phyloP scores from a whole-genome alignment of 2,797 vertebrate genomes.

The Emys orbicularis region DNA sequence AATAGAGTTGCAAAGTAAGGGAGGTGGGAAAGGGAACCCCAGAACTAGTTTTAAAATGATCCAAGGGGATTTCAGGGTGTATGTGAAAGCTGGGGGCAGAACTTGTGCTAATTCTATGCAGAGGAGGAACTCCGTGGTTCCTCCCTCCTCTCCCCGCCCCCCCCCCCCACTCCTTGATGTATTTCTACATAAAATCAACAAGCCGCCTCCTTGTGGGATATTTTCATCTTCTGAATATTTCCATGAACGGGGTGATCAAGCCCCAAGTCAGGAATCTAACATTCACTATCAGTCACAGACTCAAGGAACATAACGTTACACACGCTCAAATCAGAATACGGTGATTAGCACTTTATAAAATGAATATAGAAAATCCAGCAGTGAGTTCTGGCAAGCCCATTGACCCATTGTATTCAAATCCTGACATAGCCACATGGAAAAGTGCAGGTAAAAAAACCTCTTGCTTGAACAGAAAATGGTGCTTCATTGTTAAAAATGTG shows the following conservation, averaged over 20 bases:
- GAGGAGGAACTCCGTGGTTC: not conserved
- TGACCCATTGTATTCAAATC: not conserved
- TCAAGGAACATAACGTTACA: not conserved
- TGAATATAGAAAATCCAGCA: not conserved
- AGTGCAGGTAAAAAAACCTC: not conserved
- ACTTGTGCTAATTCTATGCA: accelerated
- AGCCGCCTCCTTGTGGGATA: not conserved
- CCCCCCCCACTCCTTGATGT: not conserved
- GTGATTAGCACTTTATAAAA: not conserved
- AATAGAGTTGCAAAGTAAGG: not conserved
- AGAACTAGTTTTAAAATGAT: not conserved
- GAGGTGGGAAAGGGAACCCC: not conserved
- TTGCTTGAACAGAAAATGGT: not conserved
- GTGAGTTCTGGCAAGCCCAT: not conserved
- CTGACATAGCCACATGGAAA: not conserved
- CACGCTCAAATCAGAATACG: not conserved
- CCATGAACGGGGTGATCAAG: not conserved
- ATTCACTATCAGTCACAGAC: not conserved
- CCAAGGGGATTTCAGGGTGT: not conserved
- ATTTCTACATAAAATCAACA: not conserved
- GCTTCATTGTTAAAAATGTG: not conserved
- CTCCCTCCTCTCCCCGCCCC: too few species aligned
- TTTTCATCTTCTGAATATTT: not conserved
- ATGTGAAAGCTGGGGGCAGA: not conserved
- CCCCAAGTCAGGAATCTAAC: not conserved